Base-by-base conservation (phyloP, 1,140 invertebrate species). In the Oscheius sp. region DNA sequence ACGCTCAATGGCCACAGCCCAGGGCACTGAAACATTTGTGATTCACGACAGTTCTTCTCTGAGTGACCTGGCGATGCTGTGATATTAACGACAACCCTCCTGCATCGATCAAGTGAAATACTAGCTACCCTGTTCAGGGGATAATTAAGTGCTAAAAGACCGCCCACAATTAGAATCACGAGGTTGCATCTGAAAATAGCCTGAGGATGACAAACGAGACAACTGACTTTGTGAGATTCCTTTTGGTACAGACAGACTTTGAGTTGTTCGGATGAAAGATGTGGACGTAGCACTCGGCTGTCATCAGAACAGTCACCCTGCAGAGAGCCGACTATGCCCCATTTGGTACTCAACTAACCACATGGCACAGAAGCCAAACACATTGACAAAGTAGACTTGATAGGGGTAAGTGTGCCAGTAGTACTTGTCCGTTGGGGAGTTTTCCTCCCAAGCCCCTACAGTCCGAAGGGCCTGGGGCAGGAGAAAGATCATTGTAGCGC, bases 271-370 rank as follows among this genome's bases (percentile, higher is more conserved):
- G 80, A 31, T 73, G 76, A 36, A 83, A 80, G 3, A 83, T 70
- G 63, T 81, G 80, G 26, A 81, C 46, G 63, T 82, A 81, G 45
- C 78, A 80, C 52, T 80, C 79, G 4, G 73, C 69, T 26, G 80
- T 82, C 80, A 80, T 80, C 23, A 80, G 52, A 3, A 81, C 80
- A 7, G 81, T 81, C n/a, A 81, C 31, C 80, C 75, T 77, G n/a
- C n/a, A 73, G 67, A 32, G 29, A 32, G 31, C 55, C 7, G 7
- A 26, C n/a, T 42, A 7, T 42, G 38, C 38, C 7, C 38, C 38
- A 42, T n/a, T 42, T n/a, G 23, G 28, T 20, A 46, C 20, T 23
- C 23, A 36, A 76, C 68, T 63, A 2, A 73, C 68, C 80, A 81
- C 81, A 83, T 81, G 18, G 76, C 78, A 49, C 74, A 76, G 58